A percentile compares a stretch with the other conserved stretches of the same genome.
These are phyloP conservation scores for Sinocyclocheilus rhinocerous DNA, from an alignment of 2,113 vertebrate species.

Conservation along the genomic window DNA sequence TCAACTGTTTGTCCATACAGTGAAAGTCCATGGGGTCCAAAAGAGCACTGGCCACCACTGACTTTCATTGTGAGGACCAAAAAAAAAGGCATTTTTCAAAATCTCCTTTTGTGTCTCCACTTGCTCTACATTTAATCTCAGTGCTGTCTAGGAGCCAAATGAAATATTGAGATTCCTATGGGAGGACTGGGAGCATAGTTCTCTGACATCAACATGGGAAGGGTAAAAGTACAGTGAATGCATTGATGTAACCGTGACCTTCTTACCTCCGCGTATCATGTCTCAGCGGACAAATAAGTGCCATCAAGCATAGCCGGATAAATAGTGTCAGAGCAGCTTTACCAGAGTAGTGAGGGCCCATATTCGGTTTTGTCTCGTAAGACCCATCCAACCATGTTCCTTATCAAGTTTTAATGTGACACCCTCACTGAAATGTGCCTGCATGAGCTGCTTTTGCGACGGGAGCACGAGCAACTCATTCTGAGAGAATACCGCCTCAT, in stretches of 20 bases:
- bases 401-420: conserved; percentile 51
- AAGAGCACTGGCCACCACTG: not conserved
- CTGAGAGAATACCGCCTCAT: conserved; percentile 8
- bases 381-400: conserved; percentile 31
- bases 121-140: conserved; percentile 18
- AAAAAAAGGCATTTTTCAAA: not conserved
- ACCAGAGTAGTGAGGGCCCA: conserved; percentile 19
- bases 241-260: conserved; percentile 40
- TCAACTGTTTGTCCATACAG: not conserved
- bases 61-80: not conserved
- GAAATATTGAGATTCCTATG: conserved; percentile 29
- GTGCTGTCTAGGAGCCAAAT: conserved; percentile 3
- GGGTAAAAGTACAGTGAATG: conserved; percentile 22
- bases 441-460: conserved; percentile 42
- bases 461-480: not conserved
- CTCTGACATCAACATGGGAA: conserved; percentile 16
- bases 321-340: conserved; percentile 40
- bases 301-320: conserved; percentile 39
- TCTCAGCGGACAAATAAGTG: conserved; percentile 36
- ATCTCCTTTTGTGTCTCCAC: conserved; percentile 1
- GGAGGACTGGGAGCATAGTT: conserved; percentile 14
- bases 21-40: not conserved
- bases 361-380: conserved; percentile 33
- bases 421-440: conserved; percentile 37
- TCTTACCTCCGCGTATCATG: conserved; percentile 31